Evolutionary conservation across 2,888 invertebrate genomes (phyloP).

Genomic region (Xylophagus ater): DNA sequence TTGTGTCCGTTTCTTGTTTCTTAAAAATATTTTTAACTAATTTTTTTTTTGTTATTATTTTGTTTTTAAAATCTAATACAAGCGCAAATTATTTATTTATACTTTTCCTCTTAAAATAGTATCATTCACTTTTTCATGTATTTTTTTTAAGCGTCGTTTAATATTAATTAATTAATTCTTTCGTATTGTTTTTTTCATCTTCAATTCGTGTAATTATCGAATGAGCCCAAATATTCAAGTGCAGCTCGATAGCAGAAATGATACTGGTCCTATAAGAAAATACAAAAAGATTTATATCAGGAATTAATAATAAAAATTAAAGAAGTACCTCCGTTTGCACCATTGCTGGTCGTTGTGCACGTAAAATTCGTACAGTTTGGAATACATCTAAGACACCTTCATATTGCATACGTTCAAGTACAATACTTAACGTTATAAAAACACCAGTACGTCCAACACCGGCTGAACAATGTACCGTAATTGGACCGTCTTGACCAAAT

Average conservation of each 20-base stretch:
- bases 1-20: no score
- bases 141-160: no score
- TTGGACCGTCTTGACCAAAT: conserved; percentile 98
- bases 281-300: no score
- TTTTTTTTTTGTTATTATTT: no score
- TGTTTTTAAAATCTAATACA: no score
- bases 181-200: conserved; percentile 48
- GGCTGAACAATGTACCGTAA: conserved; percentile 97
- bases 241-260: conserved; percentile 99
- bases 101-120: no score
- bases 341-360: conserved; percentile 98
- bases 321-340: conserved; percentile 99
- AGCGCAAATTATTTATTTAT: no score
- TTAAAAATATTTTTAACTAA: no score
- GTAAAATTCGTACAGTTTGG: conserved; percentile 94
- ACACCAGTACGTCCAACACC: conserved; percentile 98
- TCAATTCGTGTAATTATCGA: conserved; percentile 92
- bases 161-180: no score
- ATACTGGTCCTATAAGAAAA: conserved; percentile 79
- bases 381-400: conserved; percentile 98
- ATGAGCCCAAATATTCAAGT: conserved; percentile 94
- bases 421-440: conserved; percentile 95
- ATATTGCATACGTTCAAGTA: conserved; percentile 96
- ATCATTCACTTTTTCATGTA: no score
- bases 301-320: no score